Evolutionary conservation across 2,888 invertebrate species (phyloP).

Genomic region (Nomada hirtipes): DNA sequence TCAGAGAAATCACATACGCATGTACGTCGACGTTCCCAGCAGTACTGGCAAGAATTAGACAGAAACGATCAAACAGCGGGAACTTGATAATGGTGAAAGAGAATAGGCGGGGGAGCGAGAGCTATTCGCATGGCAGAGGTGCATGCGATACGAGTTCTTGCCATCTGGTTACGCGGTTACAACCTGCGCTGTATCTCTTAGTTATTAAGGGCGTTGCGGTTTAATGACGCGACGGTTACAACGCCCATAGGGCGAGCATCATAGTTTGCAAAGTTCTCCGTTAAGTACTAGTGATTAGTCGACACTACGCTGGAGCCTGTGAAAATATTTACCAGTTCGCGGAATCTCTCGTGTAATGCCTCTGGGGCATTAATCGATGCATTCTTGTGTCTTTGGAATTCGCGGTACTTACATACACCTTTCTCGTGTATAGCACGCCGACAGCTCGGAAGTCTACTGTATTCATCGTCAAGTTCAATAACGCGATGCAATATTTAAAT

Average conservation of each 20-base stretch:
- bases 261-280: conserved; percentile 37
- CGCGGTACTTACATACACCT: neutral
- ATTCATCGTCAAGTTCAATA: neutral
- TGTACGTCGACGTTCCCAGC: neutral
- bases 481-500: neutral
- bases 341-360: conserved; percentile 29
- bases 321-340: conserved; percentile 64
- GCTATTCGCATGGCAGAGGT: conserved; percentile 72
- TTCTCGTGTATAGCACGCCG: neutral
- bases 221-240: conserved; percentile 69
- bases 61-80: conserved; percentile 42
- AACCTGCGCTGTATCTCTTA: conserved; percentile 49
- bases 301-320: conserved; percentile 14
- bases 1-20: neutral
- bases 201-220: conserved; percentile 72
- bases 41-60: conserved; percentile 18
- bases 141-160: conserved; percentile 68
- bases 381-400: neutral
- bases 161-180: conserved; percentile 65
- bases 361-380: conserved; percentile 35
- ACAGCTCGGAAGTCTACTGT: neutral
- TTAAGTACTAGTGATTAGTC: conserved; percentile 57
- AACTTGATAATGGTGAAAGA: conserved; percentile 22
- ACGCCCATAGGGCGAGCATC: conserved; percentile 32
- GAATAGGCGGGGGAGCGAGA: conserved; percentile 35